These are phyloP conservation scores for Poecilobothrus nobilitatus DNA, from an alignment of 2,888 invertebrate species.

Conservation along the genomic window DNA sequence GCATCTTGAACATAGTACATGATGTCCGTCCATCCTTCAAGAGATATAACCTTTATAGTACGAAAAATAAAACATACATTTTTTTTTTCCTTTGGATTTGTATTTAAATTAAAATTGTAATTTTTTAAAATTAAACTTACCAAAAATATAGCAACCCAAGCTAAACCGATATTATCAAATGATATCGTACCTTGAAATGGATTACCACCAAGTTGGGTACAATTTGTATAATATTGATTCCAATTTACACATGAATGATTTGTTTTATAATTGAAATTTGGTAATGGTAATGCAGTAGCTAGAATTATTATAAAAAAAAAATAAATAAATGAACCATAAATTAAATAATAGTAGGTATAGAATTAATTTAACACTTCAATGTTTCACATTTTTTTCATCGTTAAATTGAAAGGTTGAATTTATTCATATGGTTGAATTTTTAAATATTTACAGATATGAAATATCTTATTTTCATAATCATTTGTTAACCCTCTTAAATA, in stretches of 20 bases:
- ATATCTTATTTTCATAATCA: too few relatives aligned
- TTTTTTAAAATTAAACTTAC: conserved; percentile 54
- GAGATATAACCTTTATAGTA: conserved; percentile 79
- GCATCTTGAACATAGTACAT: conserved; percentile 99
- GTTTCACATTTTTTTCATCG: too few relatives aligned
- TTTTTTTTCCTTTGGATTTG: too few relatives aligned
- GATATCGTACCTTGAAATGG: conserved; percentile 99
- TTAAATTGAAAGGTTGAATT: too few relatives aligned
- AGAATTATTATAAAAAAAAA: conserved; percentile 20
- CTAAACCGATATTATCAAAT: conserved; percentile 99
- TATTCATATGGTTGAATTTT: too few relatives aligned
- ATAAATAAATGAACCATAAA: neutral
- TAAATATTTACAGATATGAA: too few relatives aligned
- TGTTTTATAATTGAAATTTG: conserved; percentile 54
- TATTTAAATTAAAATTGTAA: too few relatives aligned
- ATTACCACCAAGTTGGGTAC: conserved; percentile 85
- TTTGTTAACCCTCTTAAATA: too few relatives aligned
- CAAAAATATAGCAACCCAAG: conserved; percentile 99
- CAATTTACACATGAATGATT: conserved; percentile 88
- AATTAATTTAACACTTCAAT: too few relatives aligned
- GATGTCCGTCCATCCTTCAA: conserved; percentile 99
- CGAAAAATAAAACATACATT: conserved; percentile 10
- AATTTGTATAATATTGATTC: conserved; percentile 97
- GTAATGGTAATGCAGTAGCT: conserved; percentile 37
- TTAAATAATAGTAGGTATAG: too few relatives aligned